Evolutionary conservation across 2,113 vertebrate species (phyloP).

Genomic region (Mungos mungo): DNA sequence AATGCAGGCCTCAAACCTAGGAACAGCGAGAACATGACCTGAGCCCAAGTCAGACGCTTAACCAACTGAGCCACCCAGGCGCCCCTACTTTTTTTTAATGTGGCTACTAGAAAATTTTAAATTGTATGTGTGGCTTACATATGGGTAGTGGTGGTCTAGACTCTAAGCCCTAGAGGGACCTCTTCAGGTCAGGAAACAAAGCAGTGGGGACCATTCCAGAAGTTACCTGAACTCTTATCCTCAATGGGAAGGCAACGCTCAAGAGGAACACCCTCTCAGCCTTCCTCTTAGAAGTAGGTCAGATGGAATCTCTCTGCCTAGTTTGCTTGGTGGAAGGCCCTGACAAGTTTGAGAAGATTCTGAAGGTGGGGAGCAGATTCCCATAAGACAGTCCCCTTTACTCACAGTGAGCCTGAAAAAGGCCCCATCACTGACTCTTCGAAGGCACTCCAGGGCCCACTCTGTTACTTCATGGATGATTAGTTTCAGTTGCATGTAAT

Average conservation of each 20-base stretch:
- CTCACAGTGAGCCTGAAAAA: neutral
- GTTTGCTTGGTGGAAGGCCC: neutral
- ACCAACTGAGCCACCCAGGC: too few relatives aligned
- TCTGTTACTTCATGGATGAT: neutral
- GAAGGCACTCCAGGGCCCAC: neutral
- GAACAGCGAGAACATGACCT: too few relatives aligned
- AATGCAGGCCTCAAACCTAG: too few relatives aligned
- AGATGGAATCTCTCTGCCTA: neutral
- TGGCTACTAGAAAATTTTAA: neutral
- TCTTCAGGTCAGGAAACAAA: neutral
- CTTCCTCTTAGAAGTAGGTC: neutral
- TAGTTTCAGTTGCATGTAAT: neutral
- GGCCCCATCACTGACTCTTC: neutral
- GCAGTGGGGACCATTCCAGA: neutral
- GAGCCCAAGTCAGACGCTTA: too few relatives aligned
- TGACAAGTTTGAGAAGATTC: neutral
- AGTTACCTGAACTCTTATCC: neutral
- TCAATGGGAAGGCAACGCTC: neutral
- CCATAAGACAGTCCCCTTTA: neutral
- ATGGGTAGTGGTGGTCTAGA: neutral
- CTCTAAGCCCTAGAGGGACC: neutral
- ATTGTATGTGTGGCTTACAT: neutral
- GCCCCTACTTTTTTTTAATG: neutral
- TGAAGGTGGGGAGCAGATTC: neutral
- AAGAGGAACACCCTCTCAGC: neutral